Evolutionary conservation across 1,140 invertebrate genomes (phyloP).

Genomic region (Drosophila yakuba): DNA sequence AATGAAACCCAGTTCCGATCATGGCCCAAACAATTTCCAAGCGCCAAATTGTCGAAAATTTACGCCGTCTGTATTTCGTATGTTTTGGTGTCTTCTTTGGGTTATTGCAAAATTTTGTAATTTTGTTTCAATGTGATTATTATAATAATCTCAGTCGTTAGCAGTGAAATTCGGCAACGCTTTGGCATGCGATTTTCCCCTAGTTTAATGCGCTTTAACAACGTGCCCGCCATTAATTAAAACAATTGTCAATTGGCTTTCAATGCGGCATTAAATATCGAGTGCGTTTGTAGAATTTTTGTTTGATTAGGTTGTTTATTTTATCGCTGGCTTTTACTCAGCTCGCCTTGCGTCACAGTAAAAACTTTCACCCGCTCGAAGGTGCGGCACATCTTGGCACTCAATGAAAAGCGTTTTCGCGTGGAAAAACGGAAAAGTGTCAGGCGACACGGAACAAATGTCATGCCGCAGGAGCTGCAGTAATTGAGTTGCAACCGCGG

Average conservation of each 20-base stretch:
- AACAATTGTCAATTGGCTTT: conserved; percentile 34
- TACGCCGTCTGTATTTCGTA: conserved; percentile 29
- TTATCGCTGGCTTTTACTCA: not conserved
- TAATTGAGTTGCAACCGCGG: conserved; percentile 48
- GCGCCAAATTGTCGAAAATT: conserved; percentile 39
- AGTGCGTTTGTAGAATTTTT: conserved; percentile 47
- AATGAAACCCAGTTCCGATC: conserved; percentile 54
- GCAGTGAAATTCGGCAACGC: conserved; percentile 31
- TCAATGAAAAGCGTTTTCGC: conserved; percentile 33
- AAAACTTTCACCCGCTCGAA: conserved; percentile 42
- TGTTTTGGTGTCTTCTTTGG: conserved; percentile 24
- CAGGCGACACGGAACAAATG: conserved; percentile 33
- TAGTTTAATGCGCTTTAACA: not conserved
- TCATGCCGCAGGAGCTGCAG: conserved; percentile 30
- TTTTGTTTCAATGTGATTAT: conserved; percentile 31
- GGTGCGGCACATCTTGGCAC: conserved; percentile 38
- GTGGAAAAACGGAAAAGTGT: conserved; percentile 31
- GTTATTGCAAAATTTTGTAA: conserved; percentile 23
- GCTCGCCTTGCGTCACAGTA: conserved; percentile 28
- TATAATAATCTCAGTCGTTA: conserved; percentile 36
- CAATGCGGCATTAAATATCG: conserved; percentile 10
- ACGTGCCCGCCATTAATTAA: conserved; percentile 39
- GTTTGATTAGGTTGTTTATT: conserved; percentile 16
- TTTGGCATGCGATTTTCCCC: conserved; percentile 18
- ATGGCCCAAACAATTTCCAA: conserved; percentile 41